Percentiles rank a stretch among this genome's conserved stretches.
Conservation (phyloP, 2,888 invertebrate species). For the Agrypnus murinus region DNA sequence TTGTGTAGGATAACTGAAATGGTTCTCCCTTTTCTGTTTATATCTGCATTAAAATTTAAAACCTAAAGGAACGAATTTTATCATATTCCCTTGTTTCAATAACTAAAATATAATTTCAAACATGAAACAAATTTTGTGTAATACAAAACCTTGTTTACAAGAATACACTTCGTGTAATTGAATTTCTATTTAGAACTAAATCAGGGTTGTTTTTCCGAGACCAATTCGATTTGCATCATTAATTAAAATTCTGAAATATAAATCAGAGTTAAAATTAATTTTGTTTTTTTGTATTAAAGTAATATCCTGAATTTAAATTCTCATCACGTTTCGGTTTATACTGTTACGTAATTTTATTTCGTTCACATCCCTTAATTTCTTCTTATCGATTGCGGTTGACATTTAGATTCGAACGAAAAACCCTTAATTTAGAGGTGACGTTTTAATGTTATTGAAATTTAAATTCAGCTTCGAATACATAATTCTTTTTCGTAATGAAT, state of each 20-base stretch:
- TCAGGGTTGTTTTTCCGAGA: not conserved
- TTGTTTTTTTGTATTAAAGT: slow-evolving; percentile 3
- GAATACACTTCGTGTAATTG: no score
- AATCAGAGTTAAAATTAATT: not conserved
- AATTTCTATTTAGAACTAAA: not conserved
- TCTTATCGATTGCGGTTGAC: slow-evolving; percentile 11
- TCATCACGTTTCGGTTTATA: slow-evolving; percentile 6
- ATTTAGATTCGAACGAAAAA: slow-evolving; percentile 1
- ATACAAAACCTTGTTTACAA: no score
- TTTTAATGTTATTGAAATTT: no score
- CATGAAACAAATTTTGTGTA: no score
- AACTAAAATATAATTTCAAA: no score
- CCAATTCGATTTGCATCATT: not conserved
- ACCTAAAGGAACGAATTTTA: no score
- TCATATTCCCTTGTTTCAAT: no score
- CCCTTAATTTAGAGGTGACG: not conserved
- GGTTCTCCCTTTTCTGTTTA: no score
- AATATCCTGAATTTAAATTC: slow-evolving; percentile 2
- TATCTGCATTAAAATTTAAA: no score
- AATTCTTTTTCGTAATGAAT: no score
- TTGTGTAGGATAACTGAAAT: no score
- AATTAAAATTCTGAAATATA: slow-evolving; percentile 7
- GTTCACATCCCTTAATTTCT: slow-evolving; percentile 3
- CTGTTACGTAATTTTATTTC: slow-evolving; percentile 2
- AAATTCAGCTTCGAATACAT: no score